Base-by-base conservation (phyloP, 1,140 invertebrate genomes). In the Sitophilus oryzae region DNA sequence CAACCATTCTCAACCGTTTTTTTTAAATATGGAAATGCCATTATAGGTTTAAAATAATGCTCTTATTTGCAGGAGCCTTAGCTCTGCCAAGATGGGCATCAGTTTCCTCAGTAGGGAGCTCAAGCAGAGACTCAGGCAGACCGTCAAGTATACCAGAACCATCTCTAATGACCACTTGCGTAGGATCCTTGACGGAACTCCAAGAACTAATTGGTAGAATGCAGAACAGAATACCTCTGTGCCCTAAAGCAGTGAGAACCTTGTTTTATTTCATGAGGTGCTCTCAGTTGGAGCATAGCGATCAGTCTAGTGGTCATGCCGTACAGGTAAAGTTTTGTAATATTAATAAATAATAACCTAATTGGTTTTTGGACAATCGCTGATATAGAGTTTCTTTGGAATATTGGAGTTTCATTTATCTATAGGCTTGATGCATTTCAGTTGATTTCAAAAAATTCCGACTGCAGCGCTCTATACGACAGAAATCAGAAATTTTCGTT, bases 181-280 rank as follows among this genome's bases (percentile, higher is more conserved):
- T 92, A 6, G 90, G 90, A 14, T 89, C 87, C 1, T 77, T 89
- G 23, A 73, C 75, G 0, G 88, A 91, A 72, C 70, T 93, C 3
- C 79, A 84, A 47, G 88, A 91, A 18, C 77, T 92, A 21, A 77
- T 91, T 14, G 71, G 77, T 15, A 71, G 84, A 22, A 79, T 74
- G 65, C 73, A 76, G 62, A 76, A 74, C 47, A 76, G 76, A 49
- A 76, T 73, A 58, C 74, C 61, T 56, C 76, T 88, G 49, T 84
- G 84, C 11, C 73, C 78, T 14, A 80, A 81, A 50, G 88, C 88
- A 0, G 71, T 91, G 3, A 82, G 86, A 43, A 81, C 88, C 0
- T 73, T 94, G 0, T 93, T 91, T 70, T 92, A 93, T 71, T 93
- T 91, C 63, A 93, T 93, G 89, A 76, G 89, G 30, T 93, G 90